Evolutionary conservation across 2,888 invertebrate species (phyloP), one percentile per base, ranked within the genome.

Genomic region (Oscheius sp.): DNA sequence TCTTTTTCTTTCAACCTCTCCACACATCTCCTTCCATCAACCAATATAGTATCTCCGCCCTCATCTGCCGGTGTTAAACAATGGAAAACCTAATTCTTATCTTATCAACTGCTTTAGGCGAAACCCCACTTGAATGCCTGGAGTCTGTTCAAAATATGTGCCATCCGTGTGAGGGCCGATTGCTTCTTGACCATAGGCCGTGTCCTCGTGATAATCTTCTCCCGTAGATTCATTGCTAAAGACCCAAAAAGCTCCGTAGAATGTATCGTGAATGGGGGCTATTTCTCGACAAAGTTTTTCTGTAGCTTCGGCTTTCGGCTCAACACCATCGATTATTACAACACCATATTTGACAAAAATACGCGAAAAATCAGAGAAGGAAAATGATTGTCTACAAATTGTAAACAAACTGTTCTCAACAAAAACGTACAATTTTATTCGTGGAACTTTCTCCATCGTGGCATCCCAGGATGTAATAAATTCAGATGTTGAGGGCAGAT

Each of bases 151-250:
- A 77, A 92, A 92, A 82, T 93, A 93, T 0, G 92, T 92, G 64
- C 90, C 91, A 83, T 93, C 93, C 2, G 91, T 92, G 82, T 93
- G 93, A 0, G 91, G 89, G 2, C 91, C 91, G 0, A 93, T 87
- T 17, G 89, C 89, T 2, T 90, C 87, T 61, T 89, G 90, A 0
- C 91, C 90, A 81, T 92, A 93, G 0, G 93, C 92, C 0, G 91
- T 91, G 81, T 93, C 93, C 0, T 90, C 90, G 77, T 91, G 90
- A 3, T 67, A 67, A 24, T 67, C 61, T 47, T 70, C 51, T n/a
- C 57, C 38, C 30, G 50, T 68, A 9, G 66, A 56, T 30, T 73
- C 70, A 57, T 80, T 80, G 50, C 77, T 77, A 78, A 92, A 90
- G 41, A 89, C 88, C 91, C 91, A 92, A 90, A 92, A 91, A 38